These are phyloP conservation scores for Slavum lentiscoides DNA, from an alignment of 2,888 invertebrate genomes.

Conservation along the genomic window DNA sequence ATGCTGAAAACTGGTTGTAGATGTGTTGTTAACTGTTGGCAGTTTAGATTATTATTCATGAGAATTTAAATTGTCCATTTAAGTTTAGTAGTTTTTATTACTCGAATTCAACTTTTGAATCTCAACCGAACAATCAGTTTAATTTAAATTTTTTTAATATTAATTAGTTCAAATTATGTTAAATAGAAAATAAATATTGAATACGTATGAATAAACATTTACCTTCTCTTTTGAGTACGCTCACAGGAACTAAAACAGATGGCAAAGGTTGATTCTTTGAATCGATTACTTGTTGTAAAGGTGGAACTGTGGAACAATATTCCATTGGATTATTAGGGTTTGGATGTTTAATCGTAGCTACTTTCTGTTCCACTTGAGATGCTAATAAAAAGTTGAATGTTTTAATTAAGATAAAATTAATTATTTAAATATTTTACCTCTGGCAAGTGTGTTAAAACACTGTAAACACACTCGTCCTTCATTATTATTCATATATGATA, in stretches of 20 bases:
- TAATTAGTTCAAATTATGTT: too few species aligned
- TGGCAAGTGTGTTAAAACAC: slow-evolving; percentile 68
- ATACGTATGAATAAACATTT: slow-evolving; percentile 54
- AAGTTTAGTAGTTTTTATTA: too few species aligned
- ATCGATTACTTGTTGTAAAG: slow-evolving; percentile 71
- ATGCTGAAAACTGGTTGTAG: too few species aligned
- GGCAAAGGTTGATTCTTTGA: slow-evolving; percentile 63
- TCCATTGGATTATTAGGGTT: slow-evolving; percentile 87
- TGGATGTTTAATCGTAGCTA: slow-evolving; percentile 59
- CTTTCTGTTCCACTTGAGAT: slow-evolving; percentile 47
- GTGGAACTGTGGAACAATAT: slow-evolving; percentile 82
- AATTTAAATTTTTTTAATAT: too few species aligned
- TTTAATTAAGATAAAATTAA: not conserved
- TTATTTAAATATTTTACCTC: slow-evolving; percentile 59
- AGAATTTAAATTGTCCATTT: too few species aligned
- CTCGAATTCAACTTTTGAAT: too few species aligned
- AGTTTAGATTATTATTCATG: too few species aligned
- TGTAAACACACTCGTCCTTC: slow-evolving; percentile 78
- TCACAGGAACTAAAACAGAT: slow-evolving; percentile 82
- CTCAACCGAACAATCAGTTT: too few species aligned
- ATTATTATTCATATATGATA: slow-evolving; percentile 74
- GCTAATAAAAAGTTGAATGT: slow-evolving; percentile 1
- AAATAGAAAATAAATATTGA: not conserved
- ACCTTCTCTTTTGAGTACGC: slow-evolving; percentile 76
- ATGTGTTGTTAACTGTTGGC: too few species aligned